Base-by-base conservation (phyloP, 2,888 invertebrate genomes). In the Thalpophila matura region DNA sequence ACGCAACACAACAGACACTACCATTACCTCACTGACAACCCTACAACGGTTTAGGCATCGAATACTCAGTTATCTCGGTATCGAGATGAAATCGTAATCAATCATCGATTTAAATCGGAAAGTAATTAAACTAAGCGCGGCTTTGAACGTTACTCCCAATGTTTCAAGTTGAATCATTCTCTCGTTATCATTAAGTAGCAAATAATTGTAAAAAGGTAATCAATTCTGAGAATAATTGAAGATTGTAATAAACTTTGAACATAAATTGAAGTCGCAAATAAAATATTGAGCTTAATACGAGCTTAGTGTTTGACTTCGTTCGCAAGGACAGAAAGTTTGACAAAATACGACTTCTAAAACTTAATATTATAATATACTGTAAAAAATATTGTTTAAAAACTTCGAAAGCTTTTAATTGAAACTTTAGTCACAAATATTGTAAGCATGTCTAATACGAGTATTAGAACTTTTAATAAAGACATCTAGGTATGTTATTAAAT, bases 91-190 rank as follows among this genome's bases (percentile, higher is more conserved):
- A 67, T 73, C 64, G 73, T 74, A 74, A 81, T 81, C 79, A 81
- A 81, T 81, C 81, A 80, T 79, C 66, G 66, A 70, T 74, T 79
- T 70, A 64, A 79, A 81, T 81, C 71, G 73, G 66, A 81, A 80
- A 79, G 81, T 81, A 79, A 81, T 81, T 80, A 81, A 79, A 81
- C 70, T 66, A 65, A 62, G 65, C 75, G 54, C 53, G 50, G 50
- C 37, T 59, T 43, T 45, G 54, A 51, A 53, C 43, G 40, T 42
- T 57, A 55, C 60, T 53, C 58, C 37, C 50, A 57, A 49, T 62
- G 59, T 67, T 58, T 62, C 54, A 71, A 80, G 49, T 70, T 29
- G 42, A 74, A 78, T 77, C 59, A 78, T 74, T 65, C 53, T 16
- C 20, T 71, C 77, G 66, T 78, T 80, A 80, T 57, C 58, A 53